These are phyloP conservation scores for Amphiura filiformis DNA, from an alignment of 35 echinoderm and acorn worm species.

Conservation along the genomic window DNA sequence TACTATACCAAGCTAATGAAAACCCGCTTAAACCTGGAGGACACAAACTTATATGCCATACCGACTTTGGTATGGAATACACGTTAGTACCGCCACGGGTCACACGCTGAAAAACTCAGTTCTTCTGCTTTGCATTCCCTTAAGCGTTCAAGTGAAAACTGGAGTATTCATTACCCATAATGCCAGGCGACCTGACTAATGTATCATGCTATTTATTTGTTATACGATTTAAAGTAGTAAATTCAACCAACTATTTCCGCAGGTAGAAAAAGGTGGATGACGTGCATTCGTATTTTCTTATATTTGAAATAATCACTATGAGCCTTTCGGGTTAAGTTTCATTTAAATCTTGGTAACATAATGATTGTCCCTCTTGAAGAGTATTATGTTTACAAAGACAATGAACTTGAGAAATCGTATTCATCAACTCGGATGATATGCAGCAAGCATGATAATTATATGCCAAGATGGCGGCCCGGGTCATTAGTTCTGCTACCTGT, in stretches of 20 bases:
- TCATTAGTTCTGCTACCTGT: too few relatives aligned
- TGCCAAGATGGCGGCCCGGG: too few relatives aligned
- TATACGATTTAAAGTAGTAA: slow-evolving; percentile 11
- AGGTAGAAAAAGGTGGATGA: not conserved
- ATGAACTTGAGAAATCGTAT: not conserved
- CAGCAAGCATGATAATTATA: too few relatives aligned
- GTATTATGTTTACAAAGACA: not conserved
- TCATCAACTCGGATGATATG: not conserved
- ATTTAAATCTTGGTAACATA: not conserved
- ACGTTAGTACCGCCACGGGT: not conserved
- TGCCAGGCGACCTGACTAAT: not conserved
- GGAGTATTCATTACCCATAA: slow-evolving; percentile 5
- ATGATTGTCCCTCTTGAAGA: not conserved
- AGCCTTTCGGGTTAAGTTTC: not conserved
- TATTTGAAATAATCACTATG: not conserved
- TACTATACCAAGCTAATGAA: not conserved
- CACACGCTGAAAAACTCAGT: not conserved
- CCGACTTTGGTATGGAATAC: slow-evolving; percentile 3
- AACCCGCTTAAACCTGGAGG: not conserved
- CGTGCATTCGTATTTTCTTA: not conserved
- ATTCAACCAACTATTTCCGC: not conserved
- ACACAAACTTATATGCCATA: not conserved
- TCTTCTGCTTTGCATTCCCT: not conserved
- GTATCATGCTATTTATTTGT: slow-evolving; percentile 15
- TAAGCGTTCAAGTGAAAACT: slow-evolving; percentile 4